Evolutionary conservation across 2,797 vertebrate species (phyloP), one percentile per base, ranked within the genome.

Genomic region (Spinus pinus): DNA sequence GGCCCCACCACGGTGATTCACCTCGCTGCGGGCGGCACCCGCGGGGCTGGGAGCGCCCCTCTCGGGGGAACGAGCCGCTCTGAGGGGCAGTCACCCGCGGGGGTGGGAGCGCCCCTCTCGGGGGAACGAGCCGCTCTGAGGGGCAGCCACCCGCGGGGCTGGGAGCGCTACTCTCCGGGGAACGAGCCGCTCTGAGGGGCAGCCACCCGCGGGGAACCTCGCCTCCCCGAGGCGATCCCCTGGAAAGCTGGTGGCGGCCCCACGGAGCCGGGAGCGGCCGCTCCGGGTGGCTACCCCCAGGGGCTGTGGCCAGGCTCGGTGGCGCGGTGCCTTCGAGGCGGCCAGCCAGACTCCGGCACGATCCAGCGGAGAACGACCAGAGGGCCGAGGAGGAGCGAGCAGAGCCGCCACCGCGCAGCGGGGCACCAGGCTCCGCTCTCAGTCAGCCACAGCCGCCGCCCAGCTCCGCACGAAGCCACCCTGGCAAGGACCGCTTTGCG

Each of bases 401-500:
- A 2, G 15, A 58, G 33, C 39, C 25, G 18, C n/a, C 42, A 14
- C 39, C 23, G 20, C 23, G 3, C 44, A 31, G 70, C 16, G 21
- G 12, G 31, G 14, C 25, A 25, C 60, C 2, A 14, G 10, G 37
- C 65, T 62, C 10, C 9, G 21, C n/a, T 56, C 14, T 9, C 53
- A 4, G 15, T 4, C 72, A 15, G 61, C 23, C 35, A 3, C 46
- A 4, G 51, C 33, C 56, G 18, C 35, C n/a, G n/a, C n/a, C 33
- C 1, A 7, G 6, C n/a, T 23, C 30, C 12, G 14, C 19, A 6
- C 18, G 1, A 14, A 4, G 7, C 21, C 12, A 2, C 19, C 3
- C 5, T 7, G 7, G 22, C 8, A 33, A 33, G 33, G 33, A 35
- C 35, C 35, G 35, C 35, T 35, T 35, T 35, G 35, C 35, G 35